Base-by-base conservation (phyloP, 2,113 vertebrate genomes). In the Nesospiza acunhae region DNA sequence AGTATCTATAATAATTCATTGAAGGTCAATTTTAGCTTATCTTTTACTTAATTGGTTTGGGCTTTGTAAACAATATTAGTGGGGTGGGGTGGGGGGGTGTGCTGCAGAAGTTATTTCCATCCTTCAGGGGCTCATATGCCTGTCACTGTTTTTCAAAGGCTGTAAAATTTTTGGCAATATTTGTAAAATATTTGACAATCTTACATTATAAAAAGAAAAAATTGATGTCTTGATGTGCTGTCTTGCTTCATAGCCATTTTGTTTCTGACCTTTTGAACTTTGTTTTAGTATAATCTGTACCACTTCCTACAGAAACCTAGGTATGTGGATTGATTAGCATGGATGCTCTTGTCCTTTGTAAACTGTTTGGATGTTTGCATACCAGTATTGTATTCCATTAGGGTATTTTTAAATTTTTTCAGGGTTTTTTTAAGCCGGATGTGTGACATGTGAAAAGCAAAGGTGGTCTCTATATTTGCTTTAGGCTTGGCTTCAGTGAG, bases 211-310 rank as follows among this genome's bases (percentile, higher is more conserved):
- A 39, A 93, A 92, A 47, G 13, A 30, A 56, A 50, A 24, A 20
- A 39, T 3, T 3, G 11, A 6, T 27, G 23, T 76, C 8, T 16
- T 60, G 8, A 39, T 89, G 13, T 46, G 22, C 22, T 67, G 14
- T 52, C 27, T 81, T 68, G 13, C 12, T 76, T 94, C 44, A 41
- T 46, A 75, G 15, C 17, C 8, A 9, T 79, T 85, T 90, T 62
- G 28, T 73, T 93, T 87, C 41, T 73, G 46, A 80, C 55, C 55
- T 93, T 83, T 59, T 62, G 46, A 70, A 21, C n/a, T 87, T 84
- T 64, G n/a, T 46, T 67, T 46, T 88, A 53, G 7, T 63, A 18
- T 69, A 64, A 41, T 50, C 13, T 62, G 0, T 73, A 44, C 11
- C 16, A 50, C 16, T 91, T 53, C 21, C 41, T 83, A 14, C 15